phyloP scores from a whole-genome alignment of 2,888 invertebrate genomes.

The Onthophagus sagittarius region DNA sequence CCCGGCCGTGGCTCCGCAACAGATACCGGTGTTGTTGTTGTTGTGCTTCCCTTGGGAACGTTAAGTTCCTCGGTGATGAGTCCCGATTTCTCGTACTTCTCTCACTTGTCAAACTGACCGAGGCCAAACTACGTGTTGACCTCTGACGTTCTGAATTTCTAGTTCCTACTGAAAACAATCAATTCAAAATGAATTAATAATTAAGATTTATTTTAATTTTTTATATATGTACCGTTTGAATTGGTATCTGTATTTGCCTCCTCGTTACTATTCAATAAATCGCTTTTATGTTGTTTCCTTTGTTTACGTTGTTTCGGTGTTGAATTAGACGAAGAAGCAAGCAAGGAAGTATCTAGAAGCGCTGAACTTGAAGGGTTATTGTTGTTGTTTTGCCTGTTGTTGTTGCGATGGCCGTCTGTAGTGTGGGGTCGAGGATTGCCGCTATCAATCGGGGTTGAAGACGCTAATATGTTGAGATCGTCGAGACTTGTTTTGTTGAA shows the following conservation, averaged over 20 bases:
- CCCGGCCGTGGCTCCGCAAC: slow-evolving; percentile 44
- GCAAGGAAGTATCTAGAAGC: slow-evolving; percentile 17
- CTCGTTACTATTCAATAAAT: slow-evolving; percentile 3
- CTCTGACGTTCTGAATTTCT: slow-evolving; percentile 17
- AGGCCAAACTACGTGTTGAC: slow-evolving; percentile 14
- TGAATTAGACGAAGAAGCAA: background rate
- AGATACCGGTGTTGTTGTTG: slow-evolving; percentile 42
- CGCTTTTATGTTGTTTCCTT: slow-evolving; percentile 1
- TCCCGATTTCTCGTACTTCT: background rate
- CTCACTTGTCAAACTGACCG: slow-evolving; percentile 14
- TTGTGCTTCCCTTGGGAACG: background rate
- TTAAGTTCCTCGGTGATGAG: slow-evolving; percentile 1
- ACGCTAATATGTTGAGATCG: background rate
- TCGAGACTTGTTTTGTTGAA: background rate
- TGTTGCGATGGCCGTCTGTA: background rate
- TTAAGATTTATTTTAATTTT: background rate
- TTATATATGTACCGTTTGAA: background rate
- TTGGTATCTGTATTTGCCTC: background rate
- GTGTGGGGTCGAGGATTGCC: slow-evolving; percentile 26
- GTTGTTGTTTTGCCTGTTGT: slow-evolving; percentile 2
- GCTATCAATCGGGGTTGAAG: slow-evolving; percentile 9
- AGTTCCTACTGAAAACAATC: background rate
- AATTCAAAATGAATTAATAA: background rate
- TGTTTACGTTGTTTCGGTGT: slow-evolving; percentile 10
- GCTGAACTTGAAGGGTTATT: slow-evolving; percentile 24